These are phyloP conservation scores for Hozukius guyotensis DNA, from an alignment of 2,797 vertebrate species.

Conservation along the genomic window DNA sequence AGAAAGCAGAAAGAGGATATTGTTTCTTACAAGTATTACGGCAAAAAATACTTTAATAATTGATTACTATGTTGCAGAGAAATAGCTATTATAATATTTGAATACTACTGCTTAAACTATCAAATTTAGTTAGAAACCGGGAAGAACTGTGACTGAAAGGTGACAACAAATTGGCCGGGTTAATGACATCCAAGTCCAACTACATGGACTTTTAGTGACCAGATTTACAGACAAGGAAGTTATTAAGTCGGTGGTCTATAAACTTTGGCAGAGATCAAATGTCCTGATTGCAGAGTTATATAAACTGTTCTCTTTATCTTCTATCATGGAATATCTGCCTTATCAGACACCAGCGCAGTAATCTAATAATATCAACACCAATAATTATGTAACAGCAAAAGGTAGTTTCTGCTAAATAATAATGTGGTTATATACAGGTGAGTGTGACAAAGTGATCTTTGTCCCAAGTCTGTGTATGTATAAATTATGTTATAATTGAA, in stretches of 20 bases:
- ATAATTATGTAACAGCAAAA: slow-evolving; percentile 25
- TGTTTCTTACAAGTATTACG: accelerated
- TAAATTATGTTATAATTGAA: neutral
- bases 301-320: neutral
- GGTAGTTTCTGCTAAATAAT: neutral
- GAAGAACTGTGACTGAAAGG: neutral
- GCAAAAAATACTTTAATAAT: no score
- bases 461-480: neutral
- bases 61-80: no score
- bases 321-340: neutral
- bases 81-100: no score
- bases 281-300: neutral
- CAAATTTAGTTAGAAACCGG: neutral
- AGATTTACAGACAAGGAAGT: neutral
- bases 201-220: neutral
- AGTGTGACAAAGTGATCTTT: neutral
- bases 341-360: neutral
- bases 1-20: neutral
- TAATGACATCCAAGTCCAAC: neutral
- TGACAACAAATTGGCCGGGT: neutral
- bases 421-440: no score
- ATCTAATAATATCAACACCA: neutral
- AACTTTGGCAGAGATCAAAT: neutral
- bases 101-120: neutral
- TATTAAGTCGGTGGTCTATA: neutral